Evolutionary conservation across 2,113 vertebrate species (phyloP).

Genomic region (Cardinalis cardinalis): DNA sequence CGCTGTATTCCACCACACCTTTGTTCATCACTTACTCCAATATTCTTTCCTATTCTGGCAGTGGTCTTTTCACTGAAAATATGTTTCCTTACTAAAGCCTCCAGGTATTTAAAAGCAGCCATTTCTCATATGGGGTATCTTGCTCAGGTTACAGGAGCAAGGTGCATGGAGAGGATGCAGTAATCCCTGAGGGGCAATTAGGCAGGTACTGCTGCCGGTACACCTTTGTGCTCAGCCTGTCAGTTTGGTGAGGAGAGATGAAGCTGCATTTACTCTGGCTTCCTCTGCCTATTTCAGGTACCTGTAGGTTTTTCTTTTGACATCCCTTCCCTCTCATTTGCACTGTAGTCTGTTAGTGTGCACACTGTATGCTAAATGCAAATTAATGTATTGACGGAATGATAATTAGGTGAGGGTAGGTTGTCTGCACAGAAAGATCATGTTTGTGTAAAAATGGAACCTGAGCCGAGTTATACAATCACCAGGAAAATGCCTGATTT

Average conservation of each 20-base stretch:
- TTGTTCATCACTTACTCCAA: not conserved
- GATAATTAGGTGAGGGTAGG: not conserved
- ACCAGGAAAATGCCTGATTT: conserved; percentile 36
- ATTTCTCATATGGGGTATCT: not conserved
- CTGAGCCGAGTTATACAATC: conserved; percentile 10
- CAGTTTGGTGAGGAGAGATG: not conserved
- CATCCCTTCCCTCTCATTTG: not conserved
- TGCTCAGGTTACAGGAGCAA: not conserved
- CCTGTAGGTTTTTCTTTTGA: not conserved
- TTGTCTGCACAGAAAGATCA: not conserved
- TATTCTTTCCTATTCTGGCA: not conserved
- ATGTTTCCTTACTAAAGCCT: not conserved
- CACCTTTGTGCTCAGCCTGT: not conserved
- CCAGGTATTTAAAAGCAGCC: not conserved
- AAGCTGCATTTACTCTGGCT: not conserved
- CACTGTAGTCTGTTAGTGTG: not conserved
- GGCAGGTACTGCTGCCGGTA: not conserved
- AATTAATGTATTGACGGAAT: not conserved
- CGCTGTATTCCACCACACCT: fast-evolving
- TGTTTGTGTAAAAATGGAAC: conserved; percentile 21
- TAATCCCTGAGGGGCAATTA: not conserved
- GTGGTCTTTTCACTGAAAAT: not conserved
- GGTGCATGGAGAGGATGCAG: not conserved
- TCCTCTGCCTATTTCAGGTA: not conserved
- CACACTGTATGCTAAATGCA: not conserved